These are phyloP conservation scores for Apteryx mantelli DNA, from an alignment of 2,113 vertebrate genomes.

Conservation along the genomic window DNA sequence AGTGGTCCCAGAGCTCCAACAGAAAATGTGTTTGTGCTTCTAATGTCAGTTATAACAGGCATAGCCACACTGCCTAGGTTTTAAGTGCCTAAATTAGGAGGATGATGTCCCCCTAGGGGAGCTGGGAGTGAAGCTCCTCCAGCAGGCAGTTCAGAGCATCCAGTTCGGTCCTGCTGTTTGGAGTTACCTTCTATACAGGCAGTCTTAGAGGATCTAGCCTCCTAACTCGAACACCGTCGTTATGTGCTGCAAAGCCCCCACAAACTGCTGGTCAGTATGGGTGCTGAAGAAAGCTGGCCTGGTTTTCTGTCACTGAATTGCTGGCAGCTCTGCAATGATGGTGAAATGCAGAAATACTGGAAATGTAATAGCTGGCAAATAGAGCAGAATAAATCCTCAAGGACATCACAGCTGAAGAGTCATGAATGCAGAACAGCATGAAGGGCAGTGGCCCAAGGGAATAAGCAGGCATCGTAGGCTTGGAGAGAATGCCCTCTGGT, in stretches of 20 bases:
- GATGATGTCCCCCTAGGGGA: not conserved
- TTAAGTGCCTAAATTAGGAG: not conserved
- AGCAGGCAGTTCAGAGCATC: not conserved
- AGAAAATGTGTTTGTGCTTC: conserved; percentile 9
- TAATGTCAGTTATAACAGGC: not conserved
- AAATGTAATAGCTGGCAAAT: conserved; percentile 42
- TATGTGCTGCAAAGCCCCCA: not conserved
- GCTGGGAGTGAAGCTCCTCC: not conserved
- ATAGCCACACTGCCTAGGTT: not conserved
- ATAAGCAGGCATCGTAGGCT: not conserved
- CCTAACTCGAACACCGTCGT: not conserved
- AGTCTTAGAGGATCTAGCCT: conserved; percentile 10
- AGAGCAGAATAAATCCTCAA: not conserved
- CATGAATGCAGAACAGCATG: not conserved
- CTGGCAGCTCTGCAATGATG: conserved; percentile 40
- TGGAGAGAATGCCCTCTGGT: not conserved
- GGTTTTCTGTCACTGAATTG: conserved; percentile 45
- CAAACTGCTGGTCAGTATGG: not conserved
- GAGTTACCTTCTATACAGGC: conserved; percentile 45
- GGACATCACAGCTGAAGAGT: not conserved
- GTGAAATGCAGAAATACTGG: conserved; percentile 44
- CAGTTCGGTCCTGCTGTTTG: not conserved
- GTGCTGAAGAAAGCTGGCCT: conserved; percentile 27
- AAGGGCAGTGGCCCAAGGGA: not conserved
- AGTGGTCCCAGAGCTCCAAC: conserved; percentile 17